Evolutionary conservation across 1,140 invertebrate genomes (phyloP).

Genomic region (Rhagoletis zephyria): DNA sequence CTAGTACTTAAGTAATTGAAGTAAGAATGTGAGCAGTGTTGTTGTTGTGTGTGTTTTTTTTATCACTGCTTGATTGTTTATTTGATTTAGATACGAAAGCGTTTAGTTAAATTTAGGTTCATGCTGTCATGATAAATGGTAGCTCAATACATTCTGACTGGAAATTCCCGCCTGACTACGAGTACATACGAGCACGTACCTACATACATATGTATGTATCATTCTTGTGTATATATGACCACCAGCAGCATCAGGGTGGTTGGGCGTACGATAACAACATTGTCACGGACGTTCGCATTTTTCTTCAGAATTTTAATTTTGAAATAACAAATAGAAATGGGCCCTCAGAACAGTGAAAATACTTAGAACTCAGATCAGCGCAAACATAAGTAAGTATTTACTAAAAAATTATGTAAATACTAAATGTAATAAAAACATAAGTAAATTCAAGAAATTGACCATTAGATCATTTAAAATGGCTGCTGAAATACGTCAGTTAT

Average conservation of each 20-base stretch:
- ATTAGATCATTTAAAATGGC: background rate
- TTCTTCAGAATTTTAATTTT: constrained; percentile 18
- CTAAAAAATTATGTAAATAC: background rate
- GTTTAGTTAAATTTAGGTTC: constrained; percentile 13
- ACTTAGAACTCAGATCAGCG: background rate
- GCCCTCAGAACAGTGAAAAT: background rate
- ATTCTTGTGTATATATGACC: too few relatives aligned
- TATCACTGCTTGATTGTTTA: background rate
- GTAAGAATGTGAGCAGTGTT: background rate
- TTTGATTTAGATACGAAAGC: background rate
- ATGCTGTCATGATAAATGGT: constrained; percentile 27
- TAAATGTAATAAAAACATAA: background rate
- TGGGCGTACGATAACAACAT: background rate
- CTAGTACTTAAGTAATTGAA: background rate
- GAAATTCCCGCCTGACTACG: background rate
- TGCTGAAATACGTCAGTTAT: too few relatives aligned
- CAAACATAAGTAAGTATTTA: background rate
- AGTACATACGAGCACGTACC: background rate
- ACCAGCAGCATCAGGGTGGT: background rate
- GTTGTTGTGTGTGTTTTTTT: background rate
- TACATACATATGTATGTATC: background rate
- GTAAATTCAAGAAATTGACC: background rate
- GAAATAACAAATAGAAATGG: background rate
- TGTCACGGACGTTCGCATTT: background rate
- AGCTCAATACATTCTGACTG: background rate